A percentile compares a stretch with the other conserved stretches of the same genome.
phyloP scores from a whole-genome alignment of 2,797 vertebrate genomes.

The Ctenosaura bakeri region DNA sequence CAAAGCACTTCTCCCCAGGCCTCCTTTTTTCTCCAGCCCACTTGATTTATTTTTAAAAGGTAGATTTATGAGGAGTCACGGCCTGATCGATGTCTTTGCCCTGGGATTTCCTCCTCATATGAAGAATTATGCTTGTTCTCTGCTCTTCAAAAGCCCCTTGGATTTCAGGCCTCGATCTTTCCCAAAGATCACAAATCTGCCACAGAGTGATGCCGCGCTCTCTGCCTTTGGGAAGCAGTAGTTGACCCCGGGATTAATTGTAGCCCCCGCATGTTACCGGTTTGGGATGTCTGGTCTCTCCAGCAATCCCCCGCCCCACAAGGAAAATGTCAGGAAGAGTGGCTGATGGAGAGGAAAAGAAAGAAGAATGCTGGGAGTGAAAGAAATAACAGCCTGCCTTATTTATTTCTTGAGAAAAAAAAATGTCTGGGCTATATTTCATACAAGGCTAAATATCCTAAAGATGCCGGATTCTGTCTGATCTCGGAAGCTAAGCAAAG shows the following conservation, averaged over 20 bases:
- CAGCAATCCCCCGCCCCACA: too few relatives aligned
- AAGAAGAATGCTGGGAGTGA: too few relatives aligned
- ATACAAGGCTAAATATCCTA: too few relatives aligned
- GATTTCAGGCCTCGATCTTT: neutral
- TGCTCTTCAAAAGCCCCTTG: neutral
- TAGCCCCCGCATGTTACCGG: too few relatives aligned
- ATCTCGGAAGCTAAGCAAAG: too few relatives aligned
- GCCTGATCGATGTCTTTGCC: constrained; percentile 7
- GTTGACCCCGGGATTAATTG: neutral
- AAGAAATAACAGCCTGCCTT: too few relatives aligned
- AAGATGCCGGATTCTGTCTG: too few relatives aligned
- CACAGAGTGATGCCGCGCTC: neutral
- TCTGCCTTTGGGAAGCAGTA: neutral
- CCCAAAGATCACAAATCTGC: neutral
- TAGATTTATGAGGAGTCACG: constrained; percentile 3
- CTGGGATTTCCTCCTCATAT: neutral
- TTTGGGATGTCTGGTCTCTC: neutral
- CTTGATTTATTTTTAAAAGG: constrained; percentile 14
- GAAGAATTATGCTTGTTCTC: constrained; percentile 1
- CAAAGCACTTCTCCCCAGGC: neutral
- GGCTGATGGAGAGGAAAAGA: too few relatives aligned
- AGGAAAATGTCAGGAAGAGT: too few relatives aligned
- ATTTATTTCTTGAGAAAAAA: too few relatives aligned
- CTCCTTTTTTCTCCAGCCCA: neutral
- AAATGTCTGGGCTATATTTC: too few relatives aligned